phyloP scores from a whole-genome alignment of 2,113 vertebrate species.

The Panthera uncia region DNA sequence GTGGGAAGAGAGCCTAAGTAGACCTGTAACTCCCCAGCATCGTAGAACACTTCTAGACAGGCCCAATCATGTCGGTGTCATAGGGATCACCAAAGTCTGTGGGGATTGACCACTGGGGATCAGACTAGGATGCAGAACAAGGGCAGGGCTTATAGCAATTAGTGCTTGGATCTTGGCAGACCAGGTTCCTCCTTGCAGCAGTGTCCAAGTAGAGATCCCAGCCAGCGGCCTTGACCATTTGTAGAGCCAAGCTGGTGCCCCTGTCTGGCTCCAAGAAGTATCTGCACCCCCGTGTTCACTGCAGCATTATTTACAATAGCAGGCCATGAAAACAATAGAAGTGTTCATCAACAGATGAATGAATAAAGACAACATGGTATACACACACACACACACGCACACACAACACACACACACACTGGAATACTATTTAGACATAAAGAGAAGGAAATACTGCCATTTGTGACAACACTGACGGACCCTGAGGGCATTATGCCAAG shows the following conservation, averaged over 20 bases:
- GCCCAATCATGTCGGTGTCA: neutral
- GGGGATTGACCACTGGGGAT: neutral
- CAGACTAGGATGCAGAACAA: neutral
- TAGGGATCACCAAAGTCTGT: neutral
- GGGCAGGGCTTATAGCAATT: neutral
- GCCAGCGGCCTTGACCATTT: too few relatives aligned
- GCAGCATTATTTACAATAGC: neutral
- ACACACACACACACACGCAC: neutral
- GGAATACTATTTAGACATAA: neutral
- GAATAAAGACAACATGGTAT: neutral
- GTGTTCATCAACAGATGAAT: neutral
- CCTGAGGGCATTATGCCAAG: neutral
- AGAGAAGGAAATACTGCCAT: neutral
- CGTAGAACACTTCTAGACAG: neutral
- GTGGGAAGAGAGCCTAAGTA: neutral
- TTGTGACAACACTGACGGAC: neutral
- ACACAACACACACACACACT: neutral
- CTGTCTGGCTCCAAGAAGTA: neutral
- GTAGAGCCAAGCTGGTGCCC: neutral
- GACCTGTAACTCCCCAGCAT: neutral
- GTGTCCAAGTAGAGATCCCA: neutral
- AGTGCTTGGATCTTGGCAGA: neutral
- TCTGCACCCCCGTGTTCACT: neutral
- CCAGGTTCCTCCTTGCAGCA: neutral
- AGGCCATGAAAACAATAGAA: neutral